Base-by-base conservation (phyloP, 1,140 invertebrate species). In the Acromyrmex charruanus region DNA sequence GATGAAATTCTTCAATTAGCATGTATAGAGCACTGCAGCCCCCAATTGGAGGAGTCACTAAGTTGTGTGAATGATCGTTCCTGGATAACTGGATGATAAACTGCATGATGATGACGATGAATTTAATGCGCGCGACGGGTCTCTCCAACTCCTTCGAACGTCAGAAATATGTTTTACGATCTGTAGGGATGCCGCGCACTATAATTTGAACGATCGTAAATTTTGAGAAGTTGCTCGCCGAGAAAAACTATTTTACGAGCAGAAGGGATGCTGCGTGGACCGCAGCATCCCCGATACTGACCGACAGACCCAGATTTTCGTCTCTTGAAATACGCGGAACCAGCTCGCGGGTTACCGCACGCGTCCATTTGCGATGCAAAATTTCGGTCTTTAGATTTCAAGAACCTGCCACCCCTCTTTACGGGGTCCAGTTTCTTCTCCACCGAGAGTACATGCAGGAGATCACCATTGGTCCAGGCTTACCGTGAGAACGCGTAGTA, bases 281-380 rank as follows among this genome's bases (percentile, higher is more conserved):
- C 88, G 88, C 92, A 92, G 94, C 94, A 93, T 94, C 93, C 90
- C 87, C 86, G 74, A 87, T 72, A 95, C 94, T 95, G 94, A 94
- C 88, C 77, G 69, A 87, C 87, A 90, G 69, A 91, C 86, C 85
- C 51, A 87, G 80, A 91, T 91, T 91, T 90, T 82, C 80, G 75
- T 75, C 87, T 86, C 88, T 89, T 87, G 90, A 90, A 93, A 91
- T 89, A 89, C 87, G 82, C 80, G 55, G 65, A 93, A 94, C 93
- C 91, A 92, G 92, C 94, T 93, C 90, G 85, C 71, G 66, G 63
- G 53, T 87, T 61, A 74, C 90, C 85, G 69, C 65, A 77, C 69
- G 61, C 39, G 35, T 35, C 77, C 2, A 90, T 92, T 91, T 92
- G 80, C 69, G 77, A 89, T 84, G 89, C 82, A 91, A 85, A 92